phyloP scores from a whole-genome alignment of 2,888 invertebrate genomes.

The Pediacus dermestoides region DNA sequence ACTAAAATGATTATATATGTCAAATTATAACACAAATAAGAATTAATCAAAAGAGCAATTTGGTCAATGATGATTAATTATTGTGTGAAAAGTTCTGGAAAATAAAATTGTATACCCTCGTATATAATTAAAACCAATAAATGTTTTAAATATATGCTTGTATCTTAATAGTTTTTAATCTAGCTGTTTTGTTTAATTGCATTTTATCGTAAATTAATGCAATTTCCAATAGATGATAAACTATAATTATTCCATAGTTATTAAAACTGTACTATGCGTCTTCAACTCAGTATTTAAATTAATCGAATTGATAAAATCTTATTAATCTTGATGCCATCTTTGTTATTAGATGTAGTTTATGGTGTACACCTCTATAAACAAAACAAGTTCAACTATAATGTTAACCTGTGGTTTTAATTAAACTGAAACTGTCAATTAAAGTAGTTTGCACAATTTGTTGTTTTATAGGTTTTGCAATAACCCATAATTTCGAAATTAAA shows the following conservation, averaged over 20 bases:
- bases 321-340: conserved; percentile 1
- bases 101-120: too few relatives aligned
- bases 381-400: not conserved
- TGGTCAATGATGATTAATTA: too few relatives aligned
- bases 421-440: conserved; percentile 1
- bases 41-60: too few relatives aligned
- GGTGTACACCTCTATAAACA: conserved; percentile 1
- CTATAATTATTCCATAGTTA: conserved; percentile 1
- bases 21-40: too few relatives aligned
- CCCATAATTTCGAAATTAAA: too few relatives aligned
- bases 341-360: conserved; percentile 1
- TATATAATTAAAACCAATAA: not conserved
- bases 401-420: too few relatives aligned
- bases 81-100: too few relatives aligned
- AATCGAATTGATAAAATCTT: conserved; percentile 2
- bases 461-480: too few relatives aligned
- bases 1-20: too few relatives aligned
- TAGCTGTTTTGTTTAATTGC: conserved; percentile 2
- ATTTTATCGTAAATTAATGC: conserved; percentile 1
- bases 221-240: conserved; percentile 2
- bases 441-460: too few relatives aligned
- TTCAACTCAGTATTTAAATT: not conserved
- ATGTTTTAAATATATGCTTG: not conserved
- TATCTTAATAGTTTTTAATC: not conserved
- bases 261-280: conserved; percentile 2